Base-by-base conservation (phyloP, 2,113 vertebrate species). In the Reinhardtius hippoglossoides region DNA sequence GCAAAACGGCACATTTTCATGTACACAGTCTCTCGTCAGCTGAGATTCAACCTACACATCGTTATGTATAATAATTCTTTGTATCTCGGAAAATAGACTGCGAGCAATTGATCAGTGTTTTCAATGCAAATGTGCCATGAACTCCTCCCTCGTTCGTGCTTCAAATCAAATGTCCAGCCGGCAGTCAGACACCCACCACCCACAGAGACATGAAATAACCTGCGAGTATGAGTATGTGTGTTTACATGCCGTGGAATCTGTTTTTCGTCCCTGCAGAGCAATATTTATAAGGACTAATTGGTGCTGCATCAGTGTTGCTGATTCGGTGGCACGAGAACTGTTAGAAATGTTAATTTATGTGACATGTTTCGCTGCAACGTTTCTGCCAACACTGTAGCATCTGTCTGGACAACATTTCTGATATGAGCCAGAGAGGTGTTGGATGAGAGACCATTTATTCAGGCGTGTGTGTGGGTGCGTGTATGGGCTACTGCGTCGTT, bases 281-380 rank as follows among this genome's bases (percentile, higher is more conserved):
- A 65, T 65, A 35, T 79, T 71, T 81, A 35, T 55, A 50, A 26
- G 50, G 63, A 74, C 44, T 66, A 74, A 86, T 52, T 80, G 42
- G 18, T 67, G 48, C 27, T 69, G 48, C 27, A 67, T 70, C 55
- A 67, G 18, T 52, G 31, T 59, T 74, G 54, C 35, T 59, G 24
- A 76, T 65, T 64, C 8, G 15, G 56, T 77, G 31, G 40, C 20
- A 12, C 61, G 68, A 60, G 65, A 57, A 48, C 27, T 56, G 61
- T 46, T 71, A 37, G 63, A 59, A 80, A 66, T 58, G 75, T 24
- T 24, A 12, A 70, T 63, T 44, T 64, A 52, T 64, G 37, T 57
- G 35, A 75, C 4, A 7, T 14, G 54, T 82, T 81, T 61, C 15
- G 13, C 27, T 31, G 64, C 58, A 57, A 61, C 40, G n/a, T 62